Base-by-base conservation (phyloP, 2,113 vertebrate species). In the Calyptommatus sinebrachiatus region DNA sequence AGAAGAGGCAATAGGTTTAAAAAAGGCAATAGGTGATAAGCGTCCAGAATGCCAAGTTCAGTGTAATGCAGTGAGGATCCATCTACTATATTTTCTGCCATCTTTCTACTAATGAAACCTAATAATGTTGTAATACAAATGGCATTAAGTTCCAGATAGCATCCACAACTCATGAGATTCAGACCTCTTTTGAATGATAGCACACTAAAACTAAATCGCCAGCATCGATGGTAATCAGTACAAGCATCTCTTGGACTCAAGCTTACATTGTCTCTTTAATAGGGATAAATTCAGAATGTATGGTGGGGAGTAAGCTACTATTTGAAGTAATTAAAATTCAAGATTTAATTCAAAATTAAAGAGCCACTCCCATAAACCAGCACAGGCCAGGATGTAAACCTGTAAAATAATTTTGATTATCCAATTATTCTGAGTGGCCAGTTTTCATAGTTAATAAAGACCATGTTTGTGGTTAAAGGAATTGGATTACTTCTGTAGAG, bases 401-500 rank as follows among this genome's bases (percentile, higher is more conserved):
- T n/a, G 22, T 12, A 41, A 14, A 60, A 18, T 60, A 60, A n/a
- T 50, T 60, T 11, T 22, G 71, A 63, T 78, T 78, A 74, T 75
- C 61, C 35, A 74, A 60, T 83, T 81, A 67, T 75, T 21, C 41
- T 76, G 63, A 73, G 1, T 18, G 31, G 69, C 20, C 77, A 7
- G 14, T 5, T 3, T 3, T n/a, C 20, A 20, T 45, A 66, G 68
- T 24, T 68, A 75, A n/a, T 1, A 71, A 69, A 50, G 11, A 8
- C 28, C 77, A 31, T 21, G 31, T 18, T 46, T 70, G 35, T 69
- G 73, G 53, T 60, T 77, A 14, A 0, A 7, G 21, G 48, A 0
- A 1, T 26, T 9, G 16, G 1, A 48, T 0, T 45, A 1, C 1
- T 22, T 79, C n/a, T 1, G 3, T 0, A 46, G 3, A n/a, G 46